Percentiles rank a stretch among this genome's conserved stretches.
Conservation (phyloP, 2,888 invertebrate genomes). For the Nasonovia ribisnigri region DNA sequence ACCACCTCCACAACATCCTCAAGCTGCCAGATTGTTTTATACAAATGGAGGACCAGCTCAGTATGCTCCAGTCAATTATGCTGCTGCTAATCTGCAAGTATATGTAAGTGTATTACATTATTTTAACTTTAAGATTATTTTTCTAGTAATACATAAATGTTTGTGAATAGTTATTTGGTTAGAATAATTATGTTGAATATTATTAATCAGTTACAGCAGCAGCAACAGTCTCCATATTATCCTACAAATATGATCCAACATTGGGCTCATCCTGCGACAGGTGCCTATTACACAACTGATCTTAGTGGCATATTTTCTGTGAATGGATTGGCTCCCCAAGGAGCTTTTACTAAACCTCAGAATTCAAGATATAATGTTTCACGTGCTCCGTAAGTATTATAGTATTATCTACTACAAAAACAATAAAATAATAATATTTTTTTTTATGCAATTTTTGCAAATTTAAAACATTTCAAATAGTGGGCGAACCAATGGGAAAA, state of each 20-base stretch:
- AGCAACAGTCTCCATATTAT: conserved; percentile 75
- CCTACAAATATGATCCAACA: conserved; percentile 74
- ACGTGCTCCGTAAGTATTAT: conserved; percentile 55
- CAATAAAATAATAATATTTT: not conserved
- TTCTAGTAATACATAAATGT: not conserved
- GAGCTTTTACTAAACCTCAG: conserved; percentile 74
- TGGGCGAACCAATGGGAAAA: conserved; percentile 57
- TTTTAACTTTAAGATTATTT: conserved; percentile 3
- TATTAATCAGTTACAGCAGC: conserved; percentile 68
- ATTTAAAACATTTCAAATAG: conserved; percentile 2
- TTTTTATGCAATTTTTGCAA: not conserved
- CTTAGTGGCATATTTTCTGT: conserved; percentile 80
- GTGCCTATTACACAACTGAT: conserved; percentile 75
- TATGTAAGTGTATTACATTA: conserved; percentile 67
- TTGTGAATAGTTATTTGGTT: not conserved
- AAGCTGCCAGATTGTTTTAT: conserved; percentile 77
- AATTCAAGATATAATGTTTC: conserved; percentile 67
- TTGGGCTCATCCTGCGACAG: conserved; percentile 72
- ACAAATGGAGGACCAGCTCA: conserved; percentile 74
- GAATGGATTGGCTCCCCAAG: conserved; percentile 80
- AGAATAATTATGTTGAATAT: conserved; percentile 43
- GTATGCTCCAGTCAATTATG: conserved; percentile 71
- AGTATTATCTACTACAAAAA: not conserved
- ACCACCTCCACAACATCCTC: conserved; percentile 72
- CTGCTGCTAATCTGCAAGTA: conserved; percentile 70